phyloP scores from a whole-genome alignment of 2,888 invertebrate species.

The Tupiocoris notatus region DNA sequence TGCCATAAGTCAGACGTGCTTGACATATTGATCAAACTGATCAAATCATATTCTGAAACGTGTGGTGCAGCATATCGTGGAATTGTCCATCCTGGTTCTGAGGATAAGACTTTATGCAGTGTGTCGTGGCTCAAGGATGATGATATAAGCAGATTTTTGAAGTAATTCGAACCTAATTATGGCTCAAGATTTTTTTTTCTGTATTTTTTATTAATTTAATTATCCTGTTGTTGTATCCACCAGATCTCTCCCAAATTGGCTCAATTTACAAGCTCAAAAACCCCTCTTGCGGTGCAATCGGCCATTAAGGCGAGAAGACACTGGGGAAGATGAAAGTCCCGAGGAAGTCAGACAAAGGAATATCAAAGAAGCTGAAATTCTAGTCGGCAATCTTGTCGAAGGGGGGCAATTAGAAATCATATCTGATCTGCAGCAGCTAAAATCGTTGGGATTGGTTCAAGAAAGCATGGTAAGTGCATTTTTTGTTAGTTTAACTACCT shows the following conservation, averaged over 20 bases:
- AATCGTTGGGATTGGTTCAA: slow-evolving; percentile 83
- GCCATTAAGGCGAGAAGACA: slow-evolving; percentile 52
- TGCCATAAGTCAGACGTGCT: slow-evolving; percentile 73
- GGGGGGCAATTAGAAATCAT: slow-evolving; percentile 83
- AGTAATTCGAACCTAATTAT: no score
- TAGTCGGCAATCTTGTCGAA: slow-evolving; percentile 88
- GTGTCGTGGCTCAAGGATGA: slow-evolving; percentile 91
- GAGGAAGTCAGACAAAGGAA: slow-evolving; percentile 76
- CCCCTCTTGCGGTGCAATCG: slow-evolving; percentile 52
- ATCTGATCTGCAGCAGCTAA: slow-evolving; percentile 76
- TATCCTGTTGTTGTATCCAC: slow-evolving; percentile 46
- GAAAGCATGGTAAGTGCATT: slow-evolving; percentile 87
- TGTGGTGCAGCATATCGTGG: slow-evolving; percentile 72
- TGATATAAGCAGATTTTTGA: slow-evolving; percentile 89
- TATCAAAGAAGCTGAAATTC: slow-evolving; percentile 85
- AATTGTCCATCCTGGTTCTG: slow-evolving; percentile 74
- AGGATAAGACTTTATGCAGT: slow-evolving; percentile 75
- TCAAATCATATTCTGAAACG: slow-evolving; percentile 71
- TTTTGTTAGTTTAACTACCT: no score
- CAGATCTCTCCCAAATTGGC: slow-evolving; percentile 77
- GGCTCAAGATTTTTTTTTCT: no score
- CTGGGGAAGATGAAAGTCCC: slow-evolving; percentile 72
- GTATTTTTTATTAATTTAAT: no score
- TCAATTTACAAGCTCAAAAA: slow-evolving; percentile 59
- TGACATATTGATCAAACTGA: slow-evolving; percentile 67